Evolutionary conservation across 2,888 invertebrate genomes (phyloP).

Genomic region (Hylaea fasciaria): DNA sequence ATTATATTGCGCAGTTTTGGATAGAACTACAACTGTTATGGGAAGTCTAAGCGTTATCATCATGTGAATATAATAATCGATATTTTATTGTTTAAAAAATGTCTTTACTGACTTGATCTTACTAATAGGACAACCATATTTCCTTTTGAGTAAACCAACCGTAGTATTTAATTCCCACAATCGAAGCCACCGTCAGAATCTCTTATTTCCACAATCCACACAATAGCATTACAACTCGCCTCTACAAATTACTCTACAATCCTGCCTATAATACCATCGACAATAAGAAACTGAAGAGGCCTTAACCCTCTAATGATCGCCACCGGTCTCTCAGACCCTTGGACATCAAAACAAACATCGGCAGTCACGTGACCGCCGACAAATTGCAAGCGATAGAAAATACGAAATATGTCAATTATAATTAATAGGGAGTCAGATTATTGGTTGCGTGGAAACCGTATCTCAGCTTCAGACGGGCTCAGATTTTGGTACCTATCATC

Average conservation of each 20-base stretch:
- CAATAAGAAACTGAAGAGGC: slow-evolving; percentile 49
- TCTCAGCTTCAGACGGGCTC: background rate
- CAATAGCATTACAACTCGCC: slow-evolving; percentile 5
- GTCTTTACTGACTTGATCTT: too few species aligned
- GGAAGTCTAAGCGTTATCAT: too few species aligned
- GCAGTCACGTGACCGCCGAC: slow-evolving; percentile 75
- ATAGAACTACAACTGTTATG: too few species aligned
- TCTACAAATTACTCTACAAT: slow-evolving; percentile 19
- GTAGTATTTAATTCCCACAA: too few species aligned
- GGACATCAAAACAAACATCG: slow-evolving; percentile 81
- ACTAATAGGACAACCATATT: background rate
- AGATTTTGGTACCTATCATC: too few species aligned
- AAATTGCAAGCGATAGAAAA: slow-evolving; percentile 64
- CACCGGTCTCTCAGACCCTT: slow-evolving; percentile 61
- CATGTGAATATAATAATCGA: too few species aligned
- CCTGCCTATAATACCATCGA: slow-evolving; percentile 36
- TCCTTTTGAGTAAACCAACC: background rate
- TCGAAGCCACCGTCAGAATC: too few species aligned
- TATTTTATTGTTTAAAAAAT: too few species aligned
- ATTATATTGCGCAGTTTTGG: too few species aligned
- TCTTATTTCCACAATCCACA: background rate
- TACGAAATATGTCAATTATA: slow-evolving; percentile 84
- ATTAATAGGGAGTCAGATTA: slow-evolving; percentile 78
- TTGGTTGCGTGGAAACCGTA: slow-evolving; percentile 40
- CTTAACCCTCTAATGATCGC: slow-evolving; percentile 59